These are phyloP conservation scores for Nomada goodeniana DNA, from an alignment of 2,888 invertebrate species.

Conservation along the genomic window DNA sequence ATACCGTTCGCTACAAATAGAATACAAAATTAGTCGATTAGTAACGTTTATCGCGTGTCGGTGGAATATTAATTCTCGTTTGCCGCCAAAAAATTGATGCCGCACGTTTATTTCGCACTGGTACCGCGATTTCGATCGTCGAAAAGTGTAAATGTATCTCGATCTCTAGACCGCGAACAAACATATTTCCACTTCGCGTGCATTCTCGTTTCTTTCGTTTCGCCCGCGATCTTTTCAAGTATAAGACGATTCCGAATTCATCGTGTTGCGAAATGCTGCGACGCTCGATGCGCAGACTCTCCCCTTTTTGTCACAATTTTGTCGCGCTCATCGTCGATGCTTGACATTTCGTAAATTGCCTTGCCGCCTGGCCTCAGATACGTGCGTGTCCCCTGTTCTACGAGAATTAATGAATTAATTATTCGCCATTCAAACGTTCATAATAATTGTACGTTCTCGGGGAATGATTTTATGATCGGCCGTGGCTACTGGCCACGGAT, in stretches of 20 bases:
- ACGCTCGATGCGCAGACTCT: neutral
- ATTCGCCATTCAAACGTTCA: too few relatives aligned
- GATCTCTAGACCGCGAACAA: too few relatives aligned
- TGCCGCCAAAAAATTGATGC: slow-evolving; percentile 39
- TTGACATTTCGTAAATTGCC: slow-evolving; percentile 7
- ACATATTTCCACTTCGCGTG: too few relatives aligned
- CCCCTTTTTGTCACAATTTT: neutral
- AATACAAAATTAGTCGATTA: neutral
- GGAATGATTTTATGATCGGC: neutral
- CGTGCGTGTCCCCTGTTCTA: too few relatives aligned
- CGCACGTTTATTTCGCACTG: neutral
- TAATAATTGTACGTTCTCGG: too few relatives aligned
- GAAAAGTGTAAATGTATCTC: too few relatives aligned
- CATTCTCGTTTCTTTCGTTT: neutral
- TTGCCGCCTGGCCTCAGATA: too few relatives aligned
- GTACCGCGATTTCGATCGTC: neutral
- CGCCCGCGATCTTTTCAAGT: neutral
- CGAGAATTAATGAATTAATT: too few relatives aligned
- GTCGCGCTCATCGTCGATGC: neutral
- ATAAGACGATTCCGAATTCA: neutral
- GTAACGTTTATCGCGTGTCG: neutral
- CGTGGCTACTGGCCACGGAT: too few relatives aligned
- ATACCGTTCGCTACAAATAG: slow-evolving; percentile 24
- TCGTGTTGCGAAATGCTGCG: too few relatives aligned
- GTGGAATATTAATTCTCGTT: neutral